These are phyloP conservation scores for Lepidochrysops patricia DNA, from an alignment of 2,888 invertebrate species.

Conservation along the genomic window DNA sequence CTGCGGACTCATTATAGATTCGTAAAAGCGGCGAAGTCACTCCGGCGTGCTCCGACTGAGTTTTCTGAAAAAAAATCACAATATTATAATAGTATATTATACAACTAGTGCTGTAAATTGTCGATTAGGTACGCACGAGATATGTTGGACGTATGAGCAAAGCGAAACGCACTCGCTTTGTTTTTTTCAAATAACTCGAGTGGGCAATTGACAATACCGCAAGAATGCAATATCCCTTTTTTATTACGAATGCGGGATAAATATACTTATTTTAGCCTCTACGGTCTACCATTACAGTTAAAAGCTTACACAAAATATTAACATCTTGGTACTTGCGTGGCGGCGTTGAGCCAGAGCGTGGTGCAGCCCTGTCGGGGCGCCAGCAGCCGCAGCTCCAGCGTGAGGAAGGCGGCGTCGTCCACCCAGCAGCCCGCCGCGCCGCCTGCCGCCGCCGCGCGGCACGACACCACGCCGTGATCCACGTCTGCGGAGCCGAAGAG, in stretches of 20 bases:
- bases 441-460: conserved; percentile 39
- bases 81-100: too few relatives aligned
- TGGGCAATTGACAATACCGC: too few relatives aligned
- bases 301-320: neutral
- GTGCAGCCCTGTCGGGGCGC: conserved; percentile 40
- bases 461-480: conserved; percentile 28
- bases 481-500: conserved; percentile 23
- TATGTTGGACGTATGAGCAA: too few relatives aligned
- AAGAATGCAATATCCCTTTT: too few relatives aligned
- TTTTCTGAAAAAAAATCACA: conserved; percentile 40
- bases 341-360: conserved; percentile 49
- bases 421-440: conserved; percentile 32
- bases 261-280: too few relatives aligned
- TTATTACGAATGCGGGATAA: too few relatives aligned
- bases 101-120: too few relatives aligned
- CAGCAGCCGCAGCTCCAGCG: conserved; percentile 39
- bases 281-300: too few relatives aligned
- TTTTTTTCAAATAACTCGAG: too few relatives aligned
- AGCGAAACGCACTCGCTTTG: too few relatives aligned
- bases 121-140: too few relatives aligned
- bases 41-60: conserved; percentile 48
- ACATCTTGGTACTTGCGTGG: conserved; percentile 40
- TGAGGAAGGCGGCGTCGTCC: conserved; percentile 35
- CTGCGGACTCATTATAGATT: conserved; percentile 47
- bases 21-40: conserved; percentile 45